Percentiles rank a stretch among this genome's conserved stretches.
These are phyloP conservation scores for Actenoides hombroni DNA, from an alignment of 2,113 vertebrate genomes.

Conservation along the genomic window DNA sequence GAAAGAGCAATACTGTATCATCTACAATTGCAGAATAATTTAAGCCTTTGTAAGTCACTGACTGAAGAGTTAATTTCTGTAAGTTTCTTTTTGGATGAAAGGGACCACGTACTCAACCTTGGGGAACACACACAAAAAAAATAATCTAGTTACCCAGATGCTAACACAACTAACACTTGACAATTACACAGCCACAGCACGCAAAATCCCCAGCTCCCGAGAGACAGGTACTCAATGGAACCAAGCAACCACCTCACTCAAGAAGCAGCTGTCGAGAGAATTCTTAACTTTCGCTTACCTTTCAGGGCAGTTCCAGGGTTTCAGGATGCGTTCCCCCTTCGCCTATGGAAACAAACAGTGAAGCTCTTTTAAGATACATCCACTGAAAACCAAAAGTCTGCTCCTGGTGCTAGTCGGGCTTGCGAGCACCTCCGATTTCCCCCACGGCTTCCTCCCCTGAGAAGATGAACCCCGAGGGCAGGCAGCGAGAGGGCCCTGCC, in stretches of 20 bases:
- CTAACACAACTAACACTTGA: background rate
- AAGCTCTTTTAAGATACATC: background rate
- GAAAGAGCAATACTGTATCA: background rate
- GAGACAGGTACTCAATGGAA: background rate
- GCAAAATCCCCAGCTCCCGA: background rate
- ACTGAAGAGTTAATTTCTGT: background rate
- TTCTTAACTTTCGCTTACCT: slow-evolving; percentile 5
- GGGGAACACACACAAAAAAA: background rate
- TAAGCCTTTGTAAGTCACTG: background rate
- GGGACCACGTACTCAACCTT: background rate
- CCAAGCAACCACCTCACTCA: background rate
- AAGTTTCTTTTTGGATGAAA: background rate
- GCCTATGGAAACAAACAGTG: slow-evolving; percentile 4
- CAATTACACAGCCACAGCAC: fast-evolving
- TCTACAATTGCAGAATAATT: background rate
- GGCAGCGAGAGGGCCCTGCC: background rate
- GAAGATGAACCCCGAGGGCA: background rate
- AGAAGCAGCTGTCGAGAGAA: background rate
- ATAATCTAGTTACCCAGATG: background rate
- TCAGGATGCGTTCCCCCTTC: background rate
- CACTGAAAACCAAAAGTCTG: background rate
- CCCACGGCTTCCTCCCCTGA: background rate
- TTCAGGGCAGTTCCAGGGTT: background rate
- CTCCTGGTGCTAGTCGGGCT: background rate
- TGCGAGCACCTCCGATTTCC: background rate